phyloP scores from a whole-genome alignment of 2,888 invertebrate species.

The Dione vanillae region DNA sequence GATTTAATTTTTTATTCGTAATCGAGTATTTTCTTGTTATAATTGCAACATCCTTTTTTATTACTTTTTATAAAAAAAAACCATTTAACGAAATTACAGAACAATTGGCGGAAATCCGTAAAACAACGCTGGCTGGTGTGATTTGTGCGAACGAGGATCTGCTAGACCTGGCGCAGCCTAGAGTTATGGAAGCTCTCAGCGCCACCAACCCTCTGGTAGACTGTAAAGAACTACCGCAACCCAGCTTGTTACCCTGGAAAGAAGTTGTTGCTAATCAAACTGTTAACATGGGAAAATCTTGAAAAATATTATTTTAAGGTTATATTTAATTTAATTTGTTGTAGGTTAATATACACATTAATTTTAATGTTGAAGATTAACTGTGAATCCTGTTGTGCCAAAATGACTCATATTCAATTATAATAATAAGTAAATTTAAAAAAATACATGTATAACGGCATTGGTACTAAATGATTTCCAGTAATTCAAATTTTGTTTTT shows the following conservation, averaged over 20 bases:
- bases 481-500: background rate
- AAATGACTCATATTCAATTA: constrained; percentile 22
- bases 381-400: constrained; percentile 47
- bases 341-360: no score
- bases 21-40: no score
- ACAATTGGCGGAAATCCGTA: constrained; percentile 92
- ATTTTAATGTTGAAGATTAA: background rate
- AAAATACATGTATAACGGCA: background rate
- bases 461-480: background rate
- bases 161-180: constrained; percentile 85
- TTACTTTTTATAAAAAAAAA: no score
- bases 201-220: constrained; percentile 85
- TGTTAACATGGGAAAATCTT: background rate
- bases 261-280: constrained; percentile 52
- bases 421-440: background rate
- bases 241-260: constrained; percentile 85
- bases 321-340: no score
- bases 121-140: constrained; percentile 88
- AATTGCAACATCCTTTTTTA: no score
- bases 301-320: background rate
- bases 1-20: no score
- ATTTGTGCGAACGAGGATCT: constrained; percentile 91
- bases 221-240: constrained; percentile 85
- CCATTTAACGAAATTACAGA: constrained; percentile 65
- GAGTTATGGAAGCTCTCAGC: constrained; percentile 87